Percentiles rank a stretch among this genome's conserved stretches.
These are phyloP conservation scores for Phrynosoma blainvillii DNA, from an alignment of 2,113 vertebrate species.

Conservation along the genomic window DNA sequence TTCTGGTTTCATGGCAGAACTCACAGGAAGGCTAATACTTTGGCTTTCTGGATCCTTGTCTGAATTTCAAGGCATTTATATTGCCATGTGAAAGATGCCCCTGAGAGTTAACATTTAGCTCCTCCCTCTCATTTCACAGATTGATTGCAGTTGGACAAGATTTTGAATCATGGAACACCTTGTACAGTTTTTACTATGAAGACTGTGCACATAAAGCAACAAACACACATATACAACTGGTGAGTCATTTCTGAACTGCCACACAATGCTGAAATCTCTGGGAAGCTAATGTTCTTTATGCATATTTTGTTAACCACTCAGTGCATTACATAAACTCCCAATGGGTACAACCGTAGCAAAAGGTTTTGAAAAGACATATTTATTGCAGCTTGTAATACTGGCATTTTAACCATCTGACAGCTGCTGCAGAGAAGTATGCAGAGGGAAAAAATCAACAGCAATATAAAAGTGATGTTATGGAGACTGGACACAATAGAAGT, in stretches of 20 bases:
- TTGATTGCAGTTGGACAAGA: slow-evolving; percentile 26
- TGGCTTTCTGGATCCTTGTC: slow-evolving; percentile 11
- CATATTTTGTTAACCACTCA: slow-evolving; percentile 55
- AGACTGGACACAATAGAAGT: slow-evolving; percentile 11
- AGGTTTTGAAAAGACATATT: slow-evolving; percentile 59
- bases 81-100: neutral
- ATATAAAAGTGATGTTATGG: slow-evolving; percentile 35
- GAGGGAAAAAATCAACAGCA: slow-evolving; percentile 44
- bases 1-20: slow-evolving; percentile 14
- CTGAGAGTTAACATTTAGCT: slow-evolving; percentile 34
- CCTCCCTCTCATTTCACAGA: slow-evolving; percentile 53
- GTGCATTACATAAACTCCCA: slow-evolving; percentile 63
- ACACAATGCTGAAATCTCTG: slow-evolving; percentile 39
- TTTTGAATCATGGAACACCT: slow-evolving; percentile 13
- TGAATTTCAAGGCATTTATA: neutral
- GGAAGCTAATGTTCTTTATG: slow-evolving; percentile 54
- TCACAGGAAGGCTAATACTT: slow-evolving; percentile 2
- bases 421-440: slow-evolving; percentile 57
- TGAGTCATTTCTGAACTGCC: slow-evolving; percentile 65
- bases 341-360: slow-evolving; percentile 39
- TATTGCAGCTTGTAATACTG: slow-evolving; percentile 63
- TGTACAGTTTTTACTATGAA: slow-evolving; percentile 12
- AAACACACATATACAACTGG: slow-evolving; percentile 1
- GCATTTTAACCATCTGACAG: slow-evolving; percentile 65
- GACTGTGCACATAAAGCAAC: neutral